phyloP scores from a whole-genome alignment of 2,797 vertebrate species.

The Nyctalus aviator region DNA sequence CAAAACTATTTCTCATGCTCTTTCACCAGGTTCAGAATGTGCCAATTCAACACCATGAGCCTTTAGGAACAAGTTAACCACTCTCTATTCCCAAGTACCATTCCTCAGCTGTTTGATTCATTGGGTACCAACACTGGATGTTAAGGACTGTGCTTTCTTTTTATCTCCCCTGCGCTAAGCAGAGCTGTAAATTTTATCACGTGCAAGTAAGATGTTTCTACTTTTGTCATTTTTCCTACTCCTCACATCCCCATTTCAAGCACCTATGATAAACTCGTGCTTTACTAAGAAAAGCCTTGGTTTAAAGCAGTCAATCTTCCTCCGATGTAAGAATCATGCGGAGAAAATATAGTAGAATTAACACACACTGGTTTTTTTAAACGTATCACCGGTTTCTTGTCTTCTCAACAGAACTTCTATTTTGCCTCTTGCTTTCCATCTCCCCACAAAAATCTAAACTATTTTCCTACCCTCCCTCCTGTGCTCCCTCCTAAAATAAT shows the following conservation, averaged over 20 bases:
- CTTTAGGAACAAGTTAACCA: neutral
- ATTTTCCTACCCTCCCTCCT: constrained; percentile 48
- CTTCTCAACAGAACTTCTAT: constrained; percentile 29
- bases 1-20: neutral
- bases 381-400: neutral
- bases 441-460: constrained; percentile 68
- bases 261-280: neutral
- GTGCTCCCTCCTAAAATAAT: constrained; percentile 68
- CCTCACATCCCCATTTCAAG: neutral
- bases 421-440: constrained; percentile 57
- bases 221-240: constrained; percentile 31
- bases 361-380: neutral
- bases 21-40: neutral
- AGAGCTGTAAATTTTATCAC: neutral
- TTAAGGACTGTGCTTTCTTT: neutral
- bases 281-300: neutral
- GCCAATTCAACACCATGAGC: neutral
- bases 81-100: neutral
- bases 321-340: neutral
- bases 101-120: neutral
- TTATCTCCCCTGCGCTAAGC: neutral
- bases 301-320: neutral
- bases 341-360: constrained; percentile 27
- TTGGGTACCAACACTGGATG: neutral
- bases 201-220: neutral